Evolutionary conservation across 2,888 invertebrate genomes (phyloP), one percentile per base, ranked within the genome.

Genomic region (Boloria selene): DNA sequence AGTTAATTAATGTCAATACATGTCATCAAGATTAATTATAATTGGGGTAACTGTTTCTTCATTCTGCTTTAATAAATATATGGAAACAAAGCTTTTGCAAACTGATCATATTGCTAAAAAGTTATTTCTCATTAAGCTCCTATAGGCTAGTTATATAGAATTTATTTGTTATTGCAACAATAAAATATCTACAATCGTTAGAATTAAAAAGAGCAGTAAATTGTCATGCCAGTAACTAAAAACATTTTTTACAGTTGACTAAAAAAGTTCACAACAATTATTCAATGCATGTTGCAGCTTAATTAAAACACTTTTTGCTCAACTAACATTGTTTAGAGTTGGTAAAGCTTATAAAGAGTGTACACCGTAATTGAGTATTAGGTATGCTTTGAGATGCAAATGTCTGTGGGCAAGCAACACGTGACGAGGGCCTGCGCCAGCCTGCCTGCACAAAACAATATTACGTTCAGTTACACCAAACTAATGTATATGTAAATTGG

Each of bases 361-460:
- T 68, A 70, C 72, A 68, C 68, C 73, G 80, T 88, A 87, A 88
- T 88, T 85, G 85, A 80, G 85, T 82, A 81, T 80, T 81, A 82
- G 84, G 77, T 77, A 74, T 73, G 83, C 90, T 90, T 90, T 90
- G 90, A 86, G 81, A 89, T 90, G 90, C 82, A 84, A 89, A 90
- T 90, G 76, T 70, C 69, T 72, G 77, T 76, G 79, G 84, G 78
- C 81, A 77, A 79, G 84, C 86, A 84, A 87, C 86, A 87, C 83
- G 86, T 87, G 84, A 62, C 59, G 83, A 74, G 72, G 51, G 61
- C 49, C 60, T 61, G 55, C 63, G 66, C 64, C 68, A 55, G 60
- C 61, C 49, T 42, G 22, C 52, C 59, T 56, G 38, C 53, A 61
- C 56, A 61, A 64, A 67, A 69, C 68, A 63, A 70, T 72, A 70